A percentile compares a stretch with the other conserved stretches of the same genome.
phyloP scores from a whole-genome alignment of 2,888 invertebrate species.

The Crioceris asparagi region DNA sequence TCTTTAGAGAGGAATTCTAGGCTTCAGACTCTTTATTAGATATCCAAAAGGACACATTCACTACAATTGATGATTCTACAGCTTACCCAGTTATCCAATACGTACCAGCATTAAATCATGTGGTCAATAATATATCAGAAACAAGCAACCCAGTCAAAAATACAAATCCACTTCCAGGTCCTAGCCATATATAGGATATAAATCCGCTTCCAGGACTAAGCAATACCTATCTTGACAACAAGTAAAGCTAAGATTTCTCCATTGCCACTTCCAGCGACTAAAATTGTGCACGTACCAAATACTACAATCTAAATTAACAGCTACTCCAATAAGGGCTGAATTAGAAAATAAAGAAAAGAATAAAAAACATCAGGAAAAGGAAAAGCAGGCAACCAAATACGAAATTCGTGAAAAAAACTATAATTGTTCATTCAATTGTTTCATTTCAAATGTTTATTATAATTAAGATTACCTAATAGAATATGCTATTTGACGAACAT shows the following conservation, averaged over 20 bases:
- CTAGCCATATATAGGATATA: too few relatives aligned
- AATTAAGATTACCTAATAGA: too few relatives aligned
- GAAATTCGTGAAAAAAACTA: too few relatives aligned
- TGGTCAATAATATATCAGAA: too few relatives aligned
- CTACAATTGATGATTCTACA: background rate
- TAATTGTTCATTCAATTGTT: too few relatives aligned
- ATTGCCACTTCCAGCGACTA: background rate
- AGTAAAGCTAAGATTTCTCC: background rate
- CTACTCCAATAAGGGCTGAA: background rate
- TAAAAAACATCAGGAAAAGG: background rate
- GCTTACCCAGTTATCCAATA: too few relatives aligned
- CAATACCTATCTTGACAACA: background rate
- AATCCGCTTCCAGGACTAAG: background rate
- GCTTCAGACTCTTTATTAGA: constrained; percentile 1
- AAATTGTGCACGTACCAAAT: too few relatives aligned
- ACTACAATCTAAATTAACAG: background rate
- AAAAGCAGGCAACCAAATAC: background rate
- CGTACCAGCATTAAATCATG: too few relatives aligned
- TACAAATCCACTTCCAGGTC: too few relatives aligned
- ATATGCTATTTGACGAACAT: too few relatives aligned
- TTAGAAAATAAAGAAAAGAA: background rate
- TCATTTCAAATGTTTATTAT: too few relatives aligned
- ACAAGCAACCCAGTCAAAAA: too few relatives aligned
- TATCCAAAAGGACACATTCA: background rate
- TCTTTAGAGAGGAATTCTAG: constrained; percentile 3